Evolutionary conservation across 2,113 vertebrate species (phyloP).

Genomic region (Nasalis larvatus): DNA sequence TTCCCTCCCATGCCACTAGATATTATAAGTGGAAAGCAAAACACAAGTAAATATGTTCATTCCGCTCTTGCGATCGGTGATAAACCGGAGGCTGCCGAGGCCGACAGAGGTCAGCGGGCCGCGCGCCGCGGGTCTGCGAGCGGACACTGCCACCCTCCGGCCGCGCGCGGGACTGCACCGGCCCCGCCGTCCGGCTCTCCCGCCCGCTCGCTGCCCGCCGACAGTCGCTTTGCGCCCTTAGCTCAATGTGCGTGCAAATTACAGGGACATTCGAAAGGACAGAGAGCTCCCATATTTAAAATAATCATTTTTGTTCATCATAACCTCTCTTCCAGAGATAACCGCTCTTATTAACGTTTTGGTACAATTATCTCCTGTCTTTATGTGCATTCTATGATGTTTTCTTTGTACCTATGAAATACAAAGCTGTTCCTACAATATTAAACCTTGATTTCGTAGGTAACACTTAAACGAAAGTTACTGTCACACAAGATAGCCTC

Average conservation of each 20-base stretch:
- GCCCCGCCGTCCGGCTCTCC: not conserved
- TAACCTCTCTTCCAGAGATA: not conserved
- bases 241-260: not conserved
- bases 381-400: not conserved
- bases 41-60: constrained; percentile 89
- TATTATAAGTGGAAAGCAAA: constrained; percentile 88
- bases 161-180: constrained; percentile 26
- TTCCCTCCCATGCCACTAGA: constrained; percentile 88
- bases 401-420: not conserved
- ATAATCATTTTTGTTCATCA: not conserved
- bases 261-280: not conserved
- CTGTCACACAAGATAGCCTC: too few species aligned
- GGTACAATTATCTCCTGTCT: not conserved
- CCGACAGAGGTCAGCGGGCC: constrained; percentile 83
- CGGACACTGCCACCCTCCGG: constrained; percentile 83
- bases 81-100: constrained; percentile 85
- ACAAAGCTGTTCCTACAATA: not conserved
- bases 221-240: accelerated
- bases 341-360: not conserved
- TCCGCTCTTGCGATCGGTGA: constrained; percentile 85
- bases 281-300: not conserved
- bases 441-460: not conserved
- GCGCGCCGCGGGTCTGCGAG: constrained; percentile 68
- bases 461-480: too few species aligned
- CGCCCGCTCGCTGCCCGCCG: accelerated